These are phyloP conservation scores for Drosophila lacertosa DNA, from an alignment of 1,140 invertebrate species.

Conservation along the genomic window DNA sequence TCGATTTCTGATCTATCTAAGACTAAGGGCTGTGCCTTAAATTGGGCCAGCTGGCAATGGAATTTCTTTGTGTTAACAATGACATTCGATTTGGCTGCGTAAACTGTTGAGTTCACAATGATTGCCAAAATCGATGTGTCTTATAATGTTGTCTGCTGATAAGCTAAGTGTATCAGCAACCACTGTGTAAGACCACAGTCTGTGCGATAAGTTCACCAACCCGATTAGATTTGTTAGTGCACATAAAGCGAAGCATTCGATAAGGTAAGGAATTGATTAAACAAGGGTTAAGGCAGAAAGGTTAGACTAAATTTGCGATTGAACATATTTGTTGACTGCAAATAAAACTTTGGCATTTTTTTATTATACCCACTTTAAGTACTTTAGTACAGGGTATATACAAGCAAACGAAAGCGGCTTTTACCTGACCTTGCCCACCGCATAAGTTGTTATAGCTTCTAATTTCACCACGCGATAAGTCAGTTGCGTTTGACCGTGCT, in stretches of 20 bases:
- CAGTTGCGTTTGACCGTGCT: slow-evolving; percentile 1
- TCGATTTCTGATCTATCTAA: background rate
- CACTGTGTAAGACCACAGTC: background rate
- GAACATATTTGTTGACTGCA: too few relatives aligned
- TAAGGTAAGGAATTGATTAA: too few relatives aligned
- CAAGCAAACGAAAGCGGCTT: too few relatives aligned
- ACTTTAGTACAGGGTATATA: too few relatives aligned
- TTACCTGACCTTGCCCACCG: slow-evolving; percentile 5
- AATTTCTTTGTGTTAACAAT: too few relatives aligned
- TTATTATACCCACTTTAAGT: too few relatives aligned
- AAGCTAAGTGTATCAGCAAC: background rate
- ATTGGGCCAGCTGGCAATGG: too few relatives aligned
- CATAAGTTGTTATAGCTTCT: background rate
- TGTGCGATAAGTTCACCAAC: background rate
- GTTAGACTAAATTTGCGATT: too few relatives aligned
- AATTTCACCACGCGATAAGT: slow-evolving; percentile 2
- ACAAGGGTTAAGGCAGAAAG: too few relatives aligned
- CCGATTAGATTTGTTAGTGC: background rate
- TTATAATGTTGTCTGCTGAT: background rate
- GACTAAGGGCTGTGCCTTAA: background rate
- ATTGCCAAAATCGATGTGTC: background rate
- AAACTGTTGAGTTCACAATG: background rate
- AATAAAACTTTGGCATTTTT: too few relatives aligned
- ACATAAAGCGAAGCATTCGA: too few relatives aligned
- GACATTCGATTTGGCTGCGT: too few relatives aligned